Evolutionary conservation across 1,140 invertebrate species (phyloP).

Genomic region (Phortica variegata): DNA sequence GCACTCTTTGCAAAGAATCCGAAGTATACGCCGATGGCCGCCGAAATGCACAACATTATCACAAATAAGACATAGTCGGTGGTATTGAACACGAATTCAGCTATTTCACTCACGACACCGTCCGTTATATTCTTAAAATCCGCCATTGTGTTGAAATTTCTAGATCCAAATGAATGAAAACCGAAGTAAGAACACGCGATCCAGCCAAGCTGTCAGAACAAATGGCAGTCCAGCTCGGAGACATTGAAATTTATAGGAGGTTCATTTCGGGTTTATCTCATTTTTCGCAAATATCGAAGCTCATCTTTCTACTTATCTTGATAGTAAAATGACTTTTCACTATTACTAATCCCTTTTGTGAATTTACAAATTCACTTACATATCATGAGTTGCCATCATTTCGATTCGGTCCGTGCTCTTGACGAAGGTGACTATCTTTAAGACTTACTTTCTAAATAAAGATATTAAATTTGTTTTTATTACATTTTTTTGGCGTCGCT

Average conservation of each 20-base stretch:
- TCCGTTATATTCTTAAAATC: slow-evolving; percentile 20
- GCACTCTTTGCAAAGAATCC: slow-evolving; percentile 51
- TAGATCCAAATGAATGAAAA: background rate
- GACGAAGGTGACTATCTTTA: too few species aligned
- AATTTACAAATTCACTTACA: too few species aligned
- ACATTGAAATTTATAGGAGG: background rate
- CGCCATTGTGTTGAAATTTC: slow-evolving; percentile 23
- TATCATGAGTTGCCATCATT: too few species aligned
- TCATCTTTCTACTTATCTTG: too few species aligned
- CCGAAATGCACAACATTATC: slow-evolving; percentile 64
- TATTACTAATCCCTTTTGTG: too few species aligned
- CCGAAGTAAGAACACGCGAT: slow-evolving; percentile 1
- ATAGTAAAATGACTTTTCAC: too few species aligned
- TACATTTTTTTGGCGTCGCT: too few species aligned
- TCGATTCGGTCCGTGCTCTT: too few species aligned
- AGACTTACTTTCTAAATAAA: too few species aligned
- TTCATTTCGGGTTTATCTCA: too few species aligned
- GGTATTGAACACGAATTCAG: slow-evolving; percentile 56
- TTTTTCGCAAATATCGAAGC: too few species aligned
- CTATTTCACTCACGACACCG: slow-evolving; percentile 3
- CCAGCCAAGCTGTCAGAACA: background rate
- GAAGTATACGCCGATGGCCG: slow-evolving; percentile 68
- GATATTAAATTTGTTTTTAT: too few species aligned
- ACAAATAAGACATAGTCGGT: slow-evolving; percentile 65
- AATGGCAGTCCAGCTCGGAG: background rate